Evolutionary conservation across 2,797 vertebrate genomes (phyloP), one percentile per base, ranked within the genome.

Genomic region (Oryzias sinensis): DNA sequence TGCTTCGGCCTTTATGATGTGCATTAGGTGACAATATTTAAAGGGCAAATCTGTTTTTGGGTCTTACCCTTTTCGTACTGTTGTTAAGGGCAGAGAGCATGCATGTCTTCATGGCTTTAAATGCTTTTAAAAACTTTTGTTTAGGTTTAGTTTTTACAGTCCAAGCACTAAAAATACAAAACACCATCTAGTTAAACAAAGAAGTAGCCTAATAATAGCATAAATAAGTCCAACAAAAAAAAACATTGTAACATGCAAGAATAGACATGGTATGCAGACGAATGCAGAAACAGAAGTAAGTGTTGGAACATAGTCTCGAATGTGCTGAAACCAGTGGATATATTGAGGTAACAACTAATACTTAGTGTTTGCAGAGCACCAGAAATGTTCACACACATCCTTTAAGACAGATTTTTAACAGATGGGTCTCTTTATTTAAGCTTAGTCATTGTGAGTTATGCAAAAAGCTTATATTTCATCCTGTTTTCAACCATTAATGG

Each of bases 161-260:
- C 11, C 20, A 47, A 47, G 68, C 14, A 37, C 61, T 42, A 67
- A 49, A 54, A 74, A 68, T 74, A 76, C 70, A 79, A 87, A 71
- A 77, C 78, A 78, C 57, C 14, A 48, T 88, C 88, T 88, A 83
- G 82, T 84, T 54, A 76, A 22, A 80, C 62, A 76, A 65, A 56
- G 27, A 27, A 27, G 27, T 6, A 27, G 6, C 7, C 27, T 27
- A 37, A 37, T 11, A 37, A 37, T 11, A 37, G 9, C 33, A 37
- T 37, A 37, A 37, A 37, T 13, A 37, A 37, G 33, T 37, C 9
- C 11, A 37, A 37, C 33, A 70, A 44, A 62, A 44, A 6, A 42
- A 49, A 18, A 22, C 20, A 22, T 22, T 22, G 20, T 22, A 22
- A 22, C 20, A 22, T 22, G 20, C 20, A 22, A 22, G 71, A 74